A percentile compares a stretch with the other conserved stretches of the same genome.
phyloP scores from a whole-genome alignment of 2,888 invertebrate genomes.

The Torymus tubicola region DNA sequence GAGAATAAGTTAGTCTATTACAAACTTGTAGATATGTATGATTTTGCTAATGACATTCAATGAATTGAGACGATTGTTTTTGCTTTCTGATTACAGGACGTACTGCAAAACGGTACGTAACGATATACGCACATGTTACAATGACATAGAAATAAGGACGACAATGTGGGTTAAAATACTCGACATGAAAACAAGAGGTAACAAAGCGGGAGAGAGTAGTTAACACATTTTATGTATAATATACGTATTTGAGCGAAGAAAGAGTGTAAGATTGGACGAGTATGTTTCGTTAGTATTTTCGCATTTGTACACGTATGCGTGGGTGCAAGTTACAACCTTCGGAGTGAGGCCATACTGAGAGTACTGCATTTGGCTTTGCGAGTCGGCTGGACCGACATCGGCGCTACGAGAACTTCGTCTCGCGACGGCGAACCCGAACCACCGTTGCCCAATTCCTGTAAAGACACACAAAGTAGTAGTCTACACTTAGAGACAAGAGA shows the following conservation, averaged over 20 bases:
- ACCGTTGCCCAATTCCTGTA: constrained; percentile 84
- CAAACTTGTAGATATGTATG: not conserved
- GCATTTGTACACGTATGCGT: not conserved
- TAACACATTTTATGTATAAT: constrained; percentile 30
- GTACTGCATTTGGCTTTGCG: constrained; percentile 85
- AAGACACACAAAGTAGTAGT: constrained; percentile 62
- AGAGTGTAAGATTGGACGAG: not conserved
- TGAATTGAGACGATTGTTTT: constrained; percentile 21
- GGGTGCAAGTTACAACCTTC: constrained; percentile 77
- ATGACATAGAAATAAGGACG: constrained; percentile 14
- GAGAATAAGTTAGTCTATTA: not conserved
- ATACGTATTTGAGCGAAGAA: constrained; percentile 24
- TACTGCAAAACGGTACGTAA: constrained; percentile 11
- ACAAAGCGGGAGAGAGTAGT: constrained; percentile 33
- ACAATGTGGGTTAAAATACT: constrained; percentile 40
- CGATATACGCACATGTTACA: constrained; percentile 10
- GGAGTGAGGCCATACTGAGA: constrained; percentile 82
- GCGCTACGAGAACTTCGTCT: constrained; percentile 84
- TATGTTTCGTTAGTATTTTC: too few relatives aligned
- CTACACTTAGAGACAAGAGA: constrained; percentile 33
- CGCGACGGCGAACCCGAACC: constrained; percentile 79
- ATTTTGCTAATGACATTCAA: constrained; percentile 14
- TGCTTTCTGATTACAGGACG: constrained; percentile 25
- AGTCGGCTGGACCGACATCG: constrained; percentile 90
- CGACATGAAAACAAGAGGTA: constrained; percentile 23